A percentile compares a stretch with the other conserved stretches of the same genome.
Evolutionary conservation across 1,140 invertebrate species (phyloP).

Genomic region (Halyomorpha halys): DNA sequence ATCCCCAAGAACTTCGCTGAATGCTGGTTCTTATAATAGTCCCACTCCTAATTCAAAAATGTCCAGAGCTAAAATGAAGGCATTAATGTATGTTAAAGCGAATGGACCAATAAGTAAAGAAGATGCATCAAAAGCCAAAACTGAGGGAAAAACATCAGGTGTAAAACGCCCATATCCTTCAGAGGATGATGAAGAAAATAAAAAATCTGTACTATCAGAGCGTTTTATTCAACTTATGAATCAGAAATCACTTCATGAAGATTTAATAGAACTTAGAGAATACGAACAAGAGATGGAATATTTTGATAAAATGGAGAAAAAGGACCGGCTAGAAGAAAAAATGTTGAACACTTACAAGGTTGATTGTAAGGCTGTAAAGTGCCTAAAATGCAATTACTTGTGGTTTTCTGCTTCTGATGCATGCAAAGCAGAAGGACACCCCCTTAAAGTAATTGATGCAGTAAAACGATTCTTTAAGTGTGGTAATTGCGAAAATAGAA

Average conservation of each 20-base stretch:
- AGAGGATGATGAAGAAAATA: constrained; percentile 25
- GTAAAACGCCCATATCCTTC: constrained; percentile 18
- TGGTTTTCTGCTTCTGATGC: constrained; percentile 70
- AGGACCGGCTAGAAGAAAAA: constrained; percentile 86
- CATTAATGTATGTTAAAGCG: constrained; percentile 51
- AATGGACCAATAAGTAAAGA: constrained; percentile 52
- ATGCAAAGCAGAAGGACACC: constrained; percentile 73
- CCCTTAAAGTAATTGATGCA: constrained; percentile 61
- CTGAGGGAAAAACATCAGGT: constrained; percentile 13
- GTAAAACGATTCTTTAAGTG: constrained; percentile 87
- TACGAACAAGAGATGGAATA: constrained; percentile 71
- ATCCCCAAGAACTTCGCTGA: no score
- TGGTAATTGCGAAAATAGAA: constrained; percentile 71
- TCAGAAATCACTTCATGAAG: constrained; percentile 61
- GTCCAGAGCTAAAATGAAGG: constrained; percentile 40
- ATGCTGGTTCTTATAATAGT: no score
- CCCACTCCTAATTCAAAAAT: constrained; percentile 7
- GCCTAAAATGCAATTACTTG: constrained; percentile 80
- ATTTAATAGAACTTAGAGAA: constrained; percentile 61
- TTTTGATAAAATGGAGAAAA: constrained; percentile 76
- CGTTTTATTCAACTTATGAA: constrained; percentile 71
- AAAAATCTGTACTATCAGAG: constrained; percentile 40
- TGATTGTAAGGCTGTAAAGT: constrained; percentile 75
- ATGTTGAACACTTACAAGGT: constrained; percentile 77
- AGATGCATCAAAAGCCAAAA: constrained; percentile 50